Evolutionary conservation across 2,888 invertebrate genomes (phyloP), one percentile per base, ranked within the genome.

Genomic region (Pedicia rivosa): DNA sequence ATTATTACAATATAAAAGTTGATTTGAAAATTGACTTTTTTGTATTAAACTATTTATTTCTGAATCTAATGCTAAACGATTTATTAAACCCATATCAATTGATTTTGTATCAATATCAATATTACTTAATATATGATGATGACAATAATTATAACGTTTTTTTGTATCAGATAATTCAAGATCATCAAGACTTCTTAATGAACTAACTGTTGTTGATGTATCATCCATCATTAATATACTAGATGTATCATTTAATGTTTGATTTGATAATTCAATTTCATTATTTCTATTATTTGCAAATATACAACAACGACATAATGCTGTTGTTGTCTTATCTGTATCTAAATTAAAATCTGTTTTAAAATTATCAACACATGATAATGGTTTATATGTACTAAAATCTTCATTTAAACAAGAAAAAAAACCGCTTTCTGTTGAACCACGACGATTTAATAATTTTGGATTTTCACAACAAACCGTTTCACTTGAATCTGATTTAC

Each of bases 341-440:
- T 59, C 56, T 24, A 55, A 48, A 44, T 54, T 48, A 8, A 57
- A 36, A 36, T 56, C 52, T 14, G 60, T 50, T 40, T 57, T 57
- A 3, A 57, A 43, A 41, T 58, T 53, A 30, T 58, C 57, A 35
- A 56, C 52, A 42, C 50, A 43, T 10, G 24, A 34, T 4, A 16
- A 33, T 15, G 37, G 31, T 25, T 42, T 48, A 47, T 63, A 64
- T 45, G 55, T 61, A 40, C 71, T 70, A 43, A 74, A 70, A 54
- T 80, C 80, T 54, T 80, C 81, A 50, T 83, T 83, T 43, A 83
- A 79, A 48, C 82, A 84, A 38, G 84, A 84, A 67, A 84, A 88
- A 55, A 88, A 87, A 14, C 88, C 88, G 47, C 82, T 82, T 57
- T 88, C 88, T 56, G 86, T 86, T 14, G 86, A 87, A 39, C 82